A percentile compares a stretch with the other conserved stretches of the same genome.
Evolutionary conservation across 1,140 invertebrate genomes (phyloP).

Genomic region (Lordiphosa stackelbergi): DNA sequence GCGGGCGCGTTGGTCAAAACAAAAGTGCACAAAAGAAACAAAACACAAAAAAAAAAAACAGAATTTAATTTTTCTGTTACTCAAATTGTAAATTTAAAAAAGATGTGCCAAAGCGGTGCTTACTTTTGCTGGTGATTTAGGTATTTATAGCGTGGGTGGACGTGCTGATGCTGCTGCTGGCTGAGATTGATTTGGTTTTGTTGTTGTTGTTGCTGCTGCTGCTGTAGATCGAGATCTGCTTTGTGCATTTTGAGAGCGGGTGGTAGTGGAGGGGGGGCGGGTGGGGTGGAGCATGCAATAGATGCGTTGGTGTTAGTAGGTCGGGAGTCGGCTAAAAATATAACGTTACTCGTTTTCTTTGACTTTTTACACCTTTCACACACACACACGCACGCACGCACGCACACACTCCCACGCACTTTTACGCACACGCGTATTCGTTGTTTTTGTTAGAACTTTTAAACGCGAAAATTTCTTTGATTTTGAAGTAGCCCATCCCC

Average conservation of each 20-base stretch:
- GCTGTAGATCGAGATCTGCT: constrained; percentile 56
- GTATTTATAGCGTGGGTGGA: constrained; percentile 63
- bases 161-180: constrained; percentile 58
- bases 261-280: too few relatives aligned
- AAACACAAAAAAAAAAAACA: too few relatives aligned
- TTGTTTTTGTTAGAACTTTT: constrained; percentile 15
- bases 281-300: constrained; percentile 11
- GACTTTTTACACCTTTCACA: constrained; percentile 62
- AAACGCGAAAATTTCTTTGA: too few relatives aligned
- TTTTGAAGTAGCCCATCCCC: too few relatives aligned
- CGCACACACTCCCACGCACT: constrained; percentile 46
- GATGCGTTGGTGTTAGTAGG: constrained; percentile 9
- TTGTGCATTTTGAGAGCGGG: constrained; percentile 25
- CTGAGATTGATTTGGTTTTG: too few relatives aligned
- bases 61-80: too few relatives aligned
- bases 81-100: too few relatives aligned
- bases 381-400: constrained; percentile 65
- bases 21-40: constrained; percentile 6
- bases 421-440: constrained; percentile 37
- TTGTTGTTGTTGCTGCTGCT: constrained; percentile 39
- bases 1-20: too few relatives aligned
- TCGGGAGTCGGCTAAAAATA: constrained; percentile 63
- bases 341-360: constrained; percentile 63
- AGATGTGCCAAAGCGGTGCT: constrained; percentile 36
- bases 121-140: constrained; percentile 49